Conservation (phyloP, 2,888 invertebrate genomes). For the Linnaemya tessellans region DNA sequence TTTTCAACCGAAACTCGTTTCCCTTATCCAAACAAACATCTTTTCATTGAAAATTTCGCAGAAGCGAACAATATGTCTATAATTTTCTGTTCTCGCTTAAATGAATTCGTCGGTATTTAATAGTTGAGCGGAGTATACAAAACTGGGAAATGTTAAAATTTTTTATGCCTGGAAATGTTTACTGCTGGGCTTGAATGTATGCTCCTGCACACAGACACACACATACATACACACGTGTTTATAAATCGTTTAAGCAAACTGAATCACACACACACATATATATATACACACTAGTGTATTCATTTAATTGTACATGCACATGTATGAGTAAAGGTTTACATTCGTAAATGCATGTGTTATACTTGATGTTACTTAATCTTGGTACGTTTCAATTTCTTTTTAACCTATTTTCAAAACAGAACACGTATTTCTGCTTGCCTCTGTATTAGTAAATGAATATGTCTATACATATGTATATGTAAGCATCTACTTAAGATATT, state of each 20-base stretch:
- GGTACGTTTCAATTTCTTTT: not conserved
- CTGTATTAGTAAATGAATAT: not conserved
- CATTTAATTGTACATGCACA: not conserved
- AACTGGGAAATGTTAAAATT: not conserved
- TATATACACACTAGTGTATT: not conserved
- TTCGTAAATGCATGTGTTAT: not conserved
- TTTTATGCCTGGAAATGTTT: too few relatives aligned
- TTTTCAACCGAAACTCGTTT: too few relatives aligned
- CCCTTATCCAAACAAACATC: too few relatives aligned
- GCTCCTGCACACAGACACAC: too few relatives aligned
- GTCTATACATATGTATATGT: not conserved
- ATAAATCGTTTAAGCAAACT: conserved; percentile 11
- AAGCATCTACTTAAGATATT: too few relatives aligned
- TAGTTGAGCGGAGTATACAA: not conserved
- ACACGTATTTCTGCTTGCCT: not conserved
- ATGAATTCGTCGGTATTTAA: not conserved
- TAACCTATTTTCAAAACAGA: not conserved
- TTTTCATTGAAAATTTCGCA: too few relatives aligned
- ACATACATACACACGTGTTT: not conserved
- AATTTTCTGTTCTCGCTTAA: too few relatives aligned
- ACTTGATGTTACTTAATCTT: not conserved
- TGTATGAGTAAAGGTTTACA: not conserved
- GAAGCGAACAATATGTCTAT: too few relatives aligned
- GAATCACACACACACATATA: not conserved
- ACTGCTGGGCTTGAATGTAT: not conserved